Evolutionary conservation across 2,888 invertebrate species (phyloP).

Genomic region (Baccha elongata): DNA sequence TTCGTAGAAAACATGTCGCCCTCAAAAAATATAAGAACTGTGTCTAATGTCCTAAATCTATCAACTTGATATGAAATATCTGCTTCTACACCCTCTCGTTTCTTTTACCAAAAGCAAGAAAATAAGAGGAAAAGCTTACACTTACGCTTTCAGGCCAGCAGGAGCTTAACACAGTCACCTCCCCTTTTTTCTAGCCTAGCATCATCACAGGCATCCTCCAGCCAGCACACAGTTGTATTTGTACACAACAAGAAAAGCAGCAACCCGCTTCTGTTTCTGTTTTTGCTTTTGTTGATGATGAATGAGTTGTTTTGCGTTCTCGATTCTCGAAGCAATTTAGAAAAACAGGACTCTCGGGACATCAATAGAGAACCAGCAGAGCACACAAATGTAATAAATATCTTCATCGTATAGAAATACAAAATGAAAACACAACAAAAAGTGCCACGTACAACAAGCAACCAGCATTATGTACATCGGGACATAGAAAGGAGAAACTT

Average conservation of each 20-base stretch:
- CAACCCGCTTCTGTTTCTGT: slow-evolving; percentile 14
- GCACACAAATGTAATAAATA: slow-evolving; percentile 67
- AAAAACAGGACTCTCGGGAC: slow-evolving; percentile 59
- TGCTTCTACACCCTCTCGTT: slow-evolving; percentile 5
- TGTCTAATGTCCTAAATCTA: slow-evolving; percentile 63
- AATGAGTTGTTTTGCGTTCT: slow-evolving; percentile 64
- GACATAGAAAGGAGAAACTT: slow-evolving; percentile 17
- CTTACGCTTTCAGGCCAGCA: slow-evolving; percentile 63
- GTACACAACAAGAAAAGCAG: not conserved
- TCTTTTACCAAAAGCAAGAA: slow-evolving; percentile 10
- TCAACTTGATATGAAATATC: slow-evolving; percentile 60
- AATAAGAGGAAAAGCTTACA: slow-evolving; percentile 53
- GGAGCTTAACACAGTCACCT: slow-evolving; percentile 42
- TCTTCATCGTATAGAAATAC: slow-evolving; percentile 43
- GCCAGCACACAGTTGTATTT: not conserved
- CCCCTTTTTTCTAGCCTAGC: not conserved
- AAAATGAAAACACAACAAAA: slow-evolving; percentile 23
- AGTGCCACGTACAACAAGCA: not conserved
- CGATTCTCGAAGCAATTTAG: slow-evolving; percentile 48
- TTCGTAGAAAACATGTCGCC: slow-evolving; percentile 56
- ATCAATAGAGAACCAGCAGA: slow-evolving; percentile 39
- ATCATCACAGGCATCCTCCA: not conserved
- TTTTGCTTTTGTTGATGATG: slow-evolving; percentile 45
- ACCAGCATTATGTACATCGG: slow-evolving; percentile 3
- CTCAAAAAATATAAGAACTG: slow-evolving; percentile 45